Base-by-base conservation (phyloP, 2,113 vertebrate species). In the Megaptera novaeangliae region DNA sequence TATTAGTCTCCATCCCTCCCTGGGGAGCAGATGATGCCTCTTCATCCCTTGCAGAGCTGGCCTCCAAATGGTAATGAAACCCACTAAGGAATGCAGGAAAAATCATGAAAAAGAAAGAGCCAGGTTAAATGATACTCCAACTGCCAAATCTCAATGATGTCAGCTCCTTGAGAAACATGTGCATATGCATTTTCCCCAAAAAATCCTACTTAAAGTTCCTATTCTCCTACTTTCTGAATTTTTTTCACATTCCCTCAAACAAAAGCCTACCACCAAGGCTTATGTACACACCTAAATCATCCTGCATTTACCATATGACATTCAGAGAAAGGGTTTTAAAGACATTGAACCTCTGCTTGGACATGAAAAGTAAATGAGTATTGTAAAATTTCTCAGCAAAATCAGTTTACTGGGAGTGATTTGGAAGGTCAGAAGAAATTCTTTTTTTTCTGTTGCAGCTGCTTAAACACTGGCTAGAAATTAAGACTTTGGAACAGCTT, bases 381-480 rank as follows among this genome's bases (percentile, higher is more conserved):
- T 41, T 98, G 92, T 94, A 91, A 95, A 97, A 97, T 93, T 87
- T 93, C 72, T 96, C 78, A 97, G 69, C 36, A 64, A 95, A 98
- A 77, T 81, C 46, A 75, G 41, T 91, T 93, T 71, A 69, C 41
- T 61, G 57, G 81, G 81, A 83, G 83, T 91, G 82, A 94, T 64
- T 96, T 85, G 88, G 74, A 95, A 91, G 25, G 87, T 93, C 55
- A 77, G 63, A 36, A 93, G 27, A 75, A 55, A 41, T 44, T 74
- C 0, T 75, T 75, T 46, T 27, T 88, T 64, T 90, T 39, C 74
- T 96, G 31, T 68, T 95, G 69, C 95, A 97, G 94, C 92, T 97
- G 97, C 96, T 97, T 92, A 98, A 96, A 95, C 88, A 95, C 77
- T 94, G 91, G 57, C 66, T 95, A 71, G 72, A 97, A 97, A 97